These are phyloP conservation scores for Tauraco hartlaubi DNA, from an alignment of 2,797 vertebrate species.

Conservation along the genomic window DNA sequence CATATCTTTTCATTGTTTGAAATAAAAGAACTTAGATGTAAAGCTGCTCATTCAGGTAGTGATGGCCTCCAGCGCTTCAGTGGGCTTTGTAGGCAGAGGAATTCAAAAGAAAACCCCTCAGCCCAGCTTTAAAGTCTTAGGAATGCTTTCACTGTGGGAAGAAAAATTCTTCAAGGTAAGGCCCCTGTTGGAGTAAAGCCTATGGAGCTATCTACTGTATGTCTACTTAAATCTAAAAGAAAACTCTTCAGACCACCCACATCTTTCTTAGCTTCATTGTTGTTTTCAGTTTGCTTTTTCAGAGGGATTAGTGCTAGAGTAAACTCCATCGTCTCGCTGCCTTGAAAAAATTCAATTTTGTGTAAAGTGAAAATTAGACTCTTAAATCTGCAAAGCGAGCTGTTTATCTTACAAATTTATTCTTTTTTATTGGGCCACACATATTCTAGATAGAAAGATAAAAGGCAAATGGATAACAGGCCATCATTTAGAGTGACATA, in stretches of 20 bases:
- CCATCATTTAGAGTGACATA: slow-evolving; percentile 73
- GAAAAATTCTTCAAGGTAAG: slow-evolving; percentile 72
- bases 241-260: slow-evolving; percentile 83
- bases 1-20: slow-evolving; percentile 38
- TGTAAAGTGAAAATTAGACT: slow-evolving; percentile 83
- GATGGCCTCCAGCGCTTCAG: background rate
- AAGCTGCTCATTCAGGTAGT: slow-evolving; percentile 45
- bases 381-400: slow-evolving; percentile 83
- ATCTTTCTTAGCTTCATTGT: slow-evolving; percentile 69
- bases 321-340: slow-evolving; percentile 75
- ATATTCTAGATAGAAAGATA: slow-evolving; percentile 80
- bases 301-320: slow-evolving; percentile 80
- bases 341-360: slow-evolving; percentile 74
- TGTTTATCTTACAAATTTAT: slow-evolving; percentile 86
- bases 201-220: slow-evolving; percentile 56
- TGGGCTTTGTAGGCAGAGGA: slow-evolving; percentile 1
- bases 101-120: slow-evolving; percentile 61
- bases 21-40: slow-evolving; percentile 15
- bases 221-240: slow-evolving; percentile 73
- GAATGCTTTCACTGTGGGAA: slow-evolving; percentile 59
- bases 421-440: slow-evolving; percentile 85
- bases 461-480: slow-evolving; percentile 76
- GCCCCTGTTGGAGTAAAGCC: slow-evolving; percentile 30
- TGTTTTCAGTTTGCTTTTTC: slow-evolving; percentile 80
- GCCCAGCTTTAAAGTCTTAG: slow-evolving; percentile 43